Evolutionary conservation across 2,113 vertebrate genomes (phyloP).

Genomic region (Daboia siamensis): DNA sequence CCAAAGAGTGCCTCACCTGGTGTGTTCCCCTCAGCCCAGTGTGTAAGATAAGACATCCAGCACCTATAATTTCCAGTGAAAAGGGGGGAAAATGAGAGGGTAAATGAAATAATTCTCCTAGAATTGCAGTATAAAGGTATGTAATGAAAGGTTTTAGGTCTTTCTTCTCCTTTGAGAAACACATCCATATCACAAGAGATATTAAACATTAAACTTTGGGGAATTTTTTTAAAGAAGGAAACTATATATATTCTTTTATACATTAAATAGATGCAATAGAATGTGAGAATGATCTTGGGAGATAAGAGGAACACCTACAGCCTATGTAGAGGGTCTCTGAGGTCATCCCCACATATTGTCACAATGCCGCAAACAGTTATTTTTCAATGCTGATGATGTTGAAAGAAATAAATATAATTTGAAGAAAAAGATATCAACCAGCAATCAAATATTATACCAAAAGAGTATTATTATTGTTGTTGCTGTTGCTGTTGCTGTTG

Average conservation of each 20-base stretch:
- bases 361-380: not conserved
- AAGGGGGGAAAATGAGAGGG: not conserved
- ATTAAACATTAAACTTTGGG: not conserved
- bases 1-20: not conserved
- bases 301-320: not conserved
- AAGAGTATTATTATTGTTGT: not conserved
- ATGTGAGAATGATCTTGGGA: not conserved
- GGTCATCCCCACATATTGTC: not conserved
- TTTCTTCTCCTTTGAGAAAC: not conserved
- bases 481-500: not conserved
- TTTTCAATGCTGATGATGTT: not conserved
- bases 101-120: not conserved
- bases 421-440: not conserved
- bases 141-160: not conserved
- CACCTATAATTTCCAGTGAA: not conserved
- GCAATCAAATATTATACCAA: not conserved
- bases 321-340: not conserved
- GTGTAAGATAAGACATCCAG: not conserved
- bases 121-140: not conserved
- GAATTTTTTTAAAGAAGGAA: not conserved
- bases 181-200: not conserved
- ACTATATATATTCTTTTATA: not conserved
- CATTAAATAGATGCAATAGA: not conserved
- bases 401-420: not conserved
- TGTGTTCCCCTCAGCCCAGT: not conserved